Evolutionary conservation across 1,140 invertebrate species (phyloP).

Genomic region (Pseudobourletiella spinata): DNA sequence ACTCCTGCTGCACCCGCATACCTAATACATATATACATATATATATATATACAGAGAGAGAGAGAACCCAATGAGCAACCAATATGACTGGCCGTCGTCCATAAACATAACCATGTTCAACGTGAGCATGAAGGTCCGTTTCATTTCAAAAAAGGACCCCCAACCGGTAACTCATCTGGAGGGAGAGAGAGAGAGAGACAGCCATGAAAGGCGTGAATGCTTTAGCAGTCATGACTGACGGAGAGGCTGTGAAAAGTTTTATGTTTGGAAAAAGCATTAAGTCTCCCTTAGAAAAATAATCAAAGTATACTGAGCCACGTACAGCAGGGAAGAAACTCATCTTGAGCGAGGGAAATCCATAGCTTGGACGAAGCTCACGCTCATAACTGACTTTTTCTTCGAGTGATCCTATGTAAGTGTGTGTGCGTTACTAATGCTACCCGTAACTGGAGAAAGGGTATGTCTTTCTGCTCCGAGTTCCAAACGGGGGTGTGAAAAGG

Average conservation of each 20-base stretch:
- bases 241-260: not conserved
- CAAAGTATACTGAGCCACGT: not conserved
- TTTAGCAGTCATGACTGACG: not conserved
- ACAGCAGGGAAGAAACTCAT: not conserved
- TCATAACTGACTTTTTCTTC: too few relatives aligned
- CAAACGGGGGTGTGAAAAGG: too few relatives aligned
- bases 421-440: too few relatives aligned
- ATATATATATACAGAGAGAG: too few relatives aligned
- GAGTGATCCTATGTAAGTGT: too few relatives aligned
- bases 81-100: not conserved
- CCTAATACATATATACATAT: too few relatives aligned
- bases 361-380: too few relatives aligned
- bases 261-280: not conserved
- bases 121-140: constrained; percentile 2
- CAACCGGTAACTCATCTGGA: constrained; percentile 28
- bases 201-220: not conserved
- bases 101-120: constrained; percentile 6
- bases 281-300: not conserved
- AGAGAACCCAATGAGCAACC: too few relatives aligned
- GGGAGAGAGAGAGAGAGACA: not conserved
- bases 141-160: constrained; percentile 15
- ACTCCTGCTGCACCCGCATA: too few relatives aligned
- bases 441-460: too few relatives aligned
- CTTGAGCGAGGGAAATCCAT: too few relatives aligned
- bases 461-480: too few relatives aligned